A percentile compares a stretch with the other conserved stretches of the same genome.
Evolutionary conservation across 2,113 vertebrate genomes (phyloP).

Genomic region (Dasyurus viverrinus): DNA sequence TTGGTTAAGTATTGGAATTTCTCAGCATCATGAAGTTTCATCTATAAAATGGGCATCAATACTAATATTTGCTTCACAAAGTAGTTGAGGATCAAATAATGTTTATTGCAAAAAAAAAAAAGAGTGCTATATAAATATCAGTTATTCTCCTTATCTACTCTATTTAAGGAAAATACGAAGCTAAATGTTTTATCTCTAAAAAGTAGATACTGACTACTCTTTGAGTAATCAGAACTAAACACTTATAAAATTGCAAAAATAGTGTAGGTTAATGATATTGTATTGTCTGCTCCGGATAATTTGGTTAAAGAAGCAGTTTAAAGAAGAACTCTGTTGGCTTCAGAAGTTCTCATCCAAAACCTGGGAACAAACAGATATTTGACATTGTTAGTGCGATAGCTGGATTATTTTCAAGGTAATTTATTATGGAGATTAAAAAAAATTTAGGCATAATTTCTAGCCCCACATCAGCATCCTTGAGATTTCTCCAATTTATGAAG

Average conservation of each 20-base stretch:
- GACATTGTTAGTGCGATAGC: conserved; percentile 26
- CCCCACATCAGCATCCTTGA: conserved; percentile 41
- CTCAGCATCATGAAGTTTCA: conserved; percentile 52
- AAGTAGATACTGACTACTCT: background rate
- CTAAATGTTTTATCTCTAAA: conserved; percentile 37
- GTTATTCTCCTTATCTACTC: background rate
- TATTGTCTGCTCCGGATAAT: conserved; percentile 79
- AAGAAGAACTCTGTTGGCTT: conserved; percentile 7
- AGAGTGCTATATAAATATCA: background rate
- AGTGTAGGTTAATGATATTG: conserved; percentile 57
- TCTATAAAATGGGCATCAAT: background rate
- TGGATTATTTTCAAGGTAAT: conserved; percentile 33
- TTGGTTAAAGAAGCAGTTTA: conserved; percentile 42
- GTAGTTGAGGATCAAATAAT: background rate
- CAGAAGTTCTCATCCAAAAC: conserved; percentile 44
- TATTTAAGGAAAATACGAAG: background rate
- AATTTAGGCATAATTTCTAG: conserved; percentile 17
- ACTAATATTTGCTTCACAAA: background rate
- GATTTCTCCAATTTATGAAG: conserved; percentile 11
- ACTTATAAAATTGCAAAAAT: conserved; percentile 62
- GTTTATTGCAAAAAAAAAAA: background rate
- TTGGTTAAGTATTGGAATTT: conserved; percentile 50
- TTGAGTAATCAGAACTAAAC: conserved; percentile 54
- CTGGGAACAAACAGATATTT: conserved; percentile 41
- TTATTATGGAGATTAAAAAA: conserved; percentile 22